Evolutionary conservation across 2,113 vertebrate genomes (phyloP), one percentile per base, ranked within the genome.

Genomic region (Crotalus tigris): DNA sequence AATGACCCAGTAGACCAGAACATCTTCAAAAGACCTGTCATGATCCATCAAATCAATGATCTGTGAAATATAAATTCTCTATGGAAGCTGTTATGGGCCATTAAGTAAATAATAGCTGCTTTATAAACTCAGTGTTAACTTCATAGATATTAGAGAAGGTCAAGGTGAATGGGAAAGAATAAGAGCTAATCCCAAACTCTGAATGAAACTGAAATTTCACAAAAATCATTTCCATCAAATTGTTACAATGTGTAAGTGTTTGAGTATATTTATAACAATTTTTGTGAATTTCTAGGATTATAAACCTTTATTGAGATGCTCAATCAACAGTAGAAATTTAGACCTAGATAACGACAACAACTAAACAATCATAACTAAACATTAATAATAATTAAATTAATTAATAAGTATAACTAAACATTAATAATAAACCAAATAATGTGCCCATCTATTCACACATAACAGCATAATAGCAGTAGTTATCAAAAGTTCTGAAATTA

Each of bases 91-190:
- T 94, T 95, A 95, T 94, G 95, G 95, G 11, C 95, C 94, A 97
- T 97, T 97, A 97, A 92, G 93, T 95, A 97, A 97, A 97, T 97
- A 97, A 96, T 96, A 95, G 92, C 94, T 96, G 95, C 95, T 96
- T 96, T 95, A 96, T 96, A 97, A 97, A 97, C 93, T 95, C 91
- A 88, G 39, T 94, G 94, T 94, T 95, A 95, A 93, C 85, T 97
- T 95, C 81, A 64, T 94, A 93, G 95, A 96, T 96, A 95, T 95
- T 95, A 94, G 39, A 91, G 88, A 92, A 95, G 85, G 94, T 93
- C 49, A 95, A 96, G 94, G 91, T 94, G 89, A 87, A 94, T 54
- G 39, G 46, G 5, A 92, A 93, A 94, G 91, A 95, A 93, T 93
- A 94, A 94, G 94, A 96, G 75, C 11, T 89, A 94, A 3, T 15